Base-by-base conservation (phyloP, 37 sponge, comb jelly and placozoan species). In the Aplysina aerophoba region DNA sequence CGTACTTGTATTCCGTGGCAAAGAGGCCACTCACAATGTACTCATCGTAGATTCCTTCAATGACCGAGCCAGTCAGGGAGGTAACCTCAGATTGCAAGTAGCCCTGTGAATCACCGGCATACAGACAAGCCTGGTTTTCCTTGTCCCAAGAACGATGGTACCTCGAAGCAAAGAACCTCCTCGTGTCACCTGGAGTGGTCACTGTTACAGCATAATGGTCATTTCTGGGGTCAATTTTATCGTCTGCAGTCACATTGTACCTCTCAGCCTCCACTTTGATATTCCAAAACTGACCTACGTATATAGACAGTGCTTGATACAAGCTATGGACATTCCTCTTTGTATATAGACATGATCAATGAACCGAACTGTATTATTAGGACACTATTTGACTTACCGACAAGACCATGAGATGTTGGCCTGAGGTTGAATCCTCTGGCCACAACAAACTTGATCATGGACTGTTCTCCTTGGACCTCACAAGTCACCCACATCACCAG, bases 281-380 rank as follows among this genome's bases (percentile, higher is more conserved):
- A 72, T 93, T 93, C 90, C 91, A 93, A 88, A 93, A 93, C 67
- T 93, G 94, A 85, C 90, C 94, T 93, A 41, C 11, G 41, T 12
- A 75, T n/a, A n/a, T n/a, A n/a, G n/a, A n/a, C n/a, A n/a, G n/a
- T n/a, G n/a, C n/a, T n/a, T n/a, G n/a, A n/a, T n/a, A n/a, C n/a
- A n/a, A n/a, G n/a, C n/a, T n/a, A n/a, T n/a, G n/a, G n/a, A n/a
- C n/a, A n/a, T n/a, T n/a, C n/a, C n/a, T n/a, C n/a, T n/a, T n/a
- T n/a, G n/a, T n/a, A n/a, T n/a, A n/a, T n/a, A n/a, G n/a, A n/a
- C n/a, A n/a, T n/a, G n/a, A n/a, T n/a, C n/a, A n/a, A n/a, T n/a
- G n/a, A n/a, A n/a, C n/a, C n/a, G n/a, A n/a, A n/a, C n/a, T n/a
- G n/a, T n/a, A n/a, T n/a, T n/a, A n/a, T n/a, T n/a, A n/a, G n/a